These are phyloP conservation scores for Ditula angustiorana DNA, from an alignment of 2,888 invertebrate genomes.

Conservation along the genomic window DNA sequence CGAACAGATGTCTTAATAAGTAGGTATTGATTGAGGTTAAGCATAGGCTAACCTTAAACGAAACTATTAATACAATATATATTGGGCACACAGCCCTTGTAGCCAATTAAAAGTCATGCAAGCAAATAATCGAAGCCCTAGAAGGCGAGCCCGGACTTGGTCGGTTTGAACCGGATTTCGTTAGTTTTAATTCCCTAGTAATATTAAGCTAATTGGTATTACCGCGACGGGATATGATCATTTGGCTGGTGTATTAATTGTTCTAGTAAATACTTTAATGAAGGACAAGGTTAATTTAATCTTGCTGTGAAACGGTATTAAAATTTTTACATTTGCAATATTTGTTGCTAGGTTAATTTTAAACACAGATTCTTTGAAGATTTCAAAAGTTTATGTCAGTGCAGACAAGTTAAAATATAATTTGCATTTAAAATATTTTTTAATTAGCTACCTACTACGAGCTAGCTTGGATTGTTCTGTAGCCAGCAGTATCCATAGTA, in stretches of 20 bases:
- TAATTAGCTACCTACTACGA: too few species aligned
- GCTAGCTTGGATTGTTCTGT: too few species aligned
- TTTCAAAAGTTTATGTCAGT: too few species aligned
- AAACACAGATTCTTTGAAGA: too few species aligned
- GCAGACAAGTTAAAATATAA: too few species aligned
- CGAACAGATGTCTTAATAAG: neutral
- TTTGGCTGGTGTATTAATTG: conserved; percentile 37
- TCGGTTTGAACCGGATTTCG: conserved; percentile 44
- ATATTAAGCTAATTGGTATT: conserved; percentile 56
- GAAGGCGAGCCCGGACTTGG: conserved; percentile 25
- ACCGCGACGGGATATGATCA: conserved; percentile 57
- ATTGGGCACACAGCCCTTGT: conserved; percentile 36
- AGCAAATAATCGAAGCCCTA: conserved; percentile 41
- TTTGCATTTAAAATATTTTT: too few species aligned
- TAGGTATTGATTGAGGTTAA: conserved; percentile 28
- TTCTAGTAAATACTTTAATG: conserved; percentile 44
- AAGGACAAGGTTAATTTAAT: conserved; percentile 64
- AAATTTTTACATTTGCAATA: neutral
- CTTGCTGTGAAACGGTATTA: conserved; percentile 49
- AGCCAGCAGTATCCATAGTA: too few species aligned
- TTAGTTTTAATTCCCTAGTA: conserved; percentile 55
- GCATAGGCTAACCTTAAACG: conserved; percentile 10
- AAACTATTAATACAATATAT: conserved; percentile 12
- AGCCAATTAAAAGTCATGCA: conserved; percentile 27
- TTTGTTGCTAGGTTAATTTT: too few species aligned